Conservation (phyloP, 2,113 vertebrate genomes). For the chimpanzee (Pan troglodytes) region NHGRI_mPanTro3-v2.1_pri NC_072401.2:130508001-130508500, state of each 20-base stretch:
- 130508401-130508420: background rate
- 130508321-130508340: background rate
- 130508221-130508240: background rate
- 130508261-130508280: background rate
- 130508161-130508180: background rate
- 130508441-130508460: background rate
- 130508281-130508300: background rate
- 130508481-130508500: background rate
- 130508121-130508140: background rate
- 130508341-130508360: background rate
- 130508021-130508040: background rate
- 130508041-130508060: background rate
- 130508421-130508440: background rate
- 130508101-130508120: background rate
- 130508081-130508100: background rate
- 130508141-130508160: background rate
- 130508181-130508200: background rate
- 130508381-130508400: background rate
- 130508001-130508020: background rate
- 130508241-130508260: background rate
- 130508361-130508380: background rate
- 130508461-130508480: background rate
- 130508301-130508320: background rate
- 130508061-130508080: background rate
- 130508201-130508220: background rate